These are phyloP conservation scores for Platycheirus rosarum DNA, from an alignment of 2,888 invertebrate species.

Conservation along the genomic window DNA sequence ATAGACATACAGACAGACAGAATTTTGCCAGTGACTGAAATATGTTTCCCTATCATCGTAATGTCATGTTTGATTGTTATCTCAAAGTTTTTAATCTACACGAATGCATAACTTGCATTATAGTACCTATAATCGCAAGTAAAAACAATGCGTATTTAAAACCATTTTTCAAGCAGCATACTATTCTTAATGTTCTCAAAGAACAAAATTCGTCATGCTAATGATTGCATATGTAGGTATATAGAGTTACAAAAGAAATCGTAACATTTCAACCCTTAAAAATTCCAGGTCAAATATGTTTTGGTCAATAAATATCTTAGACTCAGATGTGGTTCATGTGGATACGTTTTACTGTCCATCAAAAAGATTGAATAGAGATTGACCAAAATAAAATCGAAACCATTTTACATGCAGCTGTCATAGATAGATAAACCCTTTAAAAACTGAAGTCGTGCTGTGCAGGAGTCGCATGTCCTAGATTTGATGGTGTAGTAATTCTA, in stretches of 20 bases:
- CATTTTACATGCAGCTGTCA: slow-evolving; percentile 55
- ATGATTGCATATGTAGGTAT: slow-evolving; percentile 57
- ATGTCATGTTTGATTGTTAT: too few species aligned
- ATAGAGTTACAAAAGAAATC: slow-evolving; percentile 39
- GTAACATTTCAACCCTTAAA: slow-evolving; percentile 28
- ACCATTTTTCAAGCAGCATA: slow-evolving; percentile 6
- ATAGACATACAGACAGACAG: too few species aligned
- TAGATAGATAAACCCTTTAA: background rate
- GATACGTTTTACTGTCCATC: slow-evolving; percentile 34
- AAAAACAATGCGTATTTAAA: too few species aligned
- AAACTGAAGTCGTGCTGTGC: slow-evolving; percentile 46
- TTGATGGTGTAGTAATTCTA: slow-evolving; percentile 52
- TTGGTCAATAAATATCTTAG: slow-evolving; percentile 63
- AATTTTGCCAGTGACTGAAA: too few species aligned
- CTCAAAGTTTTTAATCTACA: too few species aligned
- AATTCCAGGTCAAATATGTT: slow-evolving; percentile 63
- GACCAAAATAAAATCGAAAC: slow-evolving; percentile 36
- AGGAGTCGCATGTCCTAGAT: slow-evolving; percentile 63
- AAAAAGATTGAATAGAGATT: slow-evolving; percentile 60
- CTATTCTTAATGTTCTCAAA: slow-evolving; percentile 16
- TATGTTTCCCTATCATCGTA: too few species aligned
- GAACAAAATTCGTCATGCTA: slow-evolving; percentile 60
- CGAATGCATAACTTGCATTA: too few species aligned
- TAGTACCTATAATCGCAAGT: too few species aligned
- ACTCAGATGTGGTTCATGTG: slow-evolving; percentile 45